Conservation (phyloP, 2,888 invertebrate genomes). For the Homarus gammarus region DNA sequence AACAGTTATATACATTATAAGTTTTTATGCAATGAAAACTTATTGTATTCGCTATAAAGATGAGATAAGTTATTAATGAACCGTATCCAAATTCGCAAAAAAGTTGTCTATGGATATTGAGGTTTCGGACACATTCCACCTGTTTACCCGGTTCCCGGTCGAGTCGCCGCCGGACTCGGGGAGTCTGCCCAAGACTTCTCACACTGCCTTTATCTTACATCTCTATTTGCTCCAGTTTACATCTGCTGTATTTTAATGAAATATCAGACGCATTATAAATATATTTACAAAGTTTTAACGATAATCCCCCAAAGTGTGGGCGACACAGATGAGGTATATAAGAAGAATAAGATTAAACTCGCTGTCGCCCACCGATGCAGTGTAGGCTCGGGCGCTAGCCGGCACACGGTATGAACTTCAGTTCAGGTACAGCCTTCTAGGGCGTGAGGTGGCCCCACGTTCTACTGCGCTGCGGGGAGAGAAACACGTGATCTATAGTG, state of each 20-base stretch:
- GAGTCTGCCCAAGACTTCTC: neutral
- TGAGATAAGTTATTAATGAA: conserved; percentile 4
- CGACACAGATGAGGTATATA: neutral
- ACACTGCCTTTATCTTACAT: neutral
- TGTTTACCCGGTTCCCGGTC: conserved; percentile 57
- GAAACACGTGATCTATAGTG: conserved; percentile 66
- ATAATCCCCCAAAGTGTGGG: too few relatives aligned
- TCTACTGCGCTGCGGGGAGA: conserved; percentile 16
- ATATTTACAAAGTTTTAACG: too few relatives aligned
- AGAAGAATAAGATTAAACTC: conserved; percentile 14
- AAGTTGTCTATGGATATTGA: neutral
- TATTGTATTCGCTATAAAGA: neutral
- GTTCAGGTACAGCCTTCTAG: conserved; percentile 54
- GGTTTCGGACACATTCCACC: conserved; percentile 65
- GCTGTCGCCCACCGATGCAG: neutral
- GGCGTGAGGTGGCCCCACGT: conserved; percentile 42
- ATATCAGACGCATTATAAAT: too few relatives aligned
- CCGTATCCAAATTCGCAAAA: neutral
- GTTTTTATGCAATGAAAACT: neutral
- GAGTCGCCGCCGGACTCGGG: neutral
- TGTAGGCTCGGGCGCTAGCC: conserved; percentile 39
- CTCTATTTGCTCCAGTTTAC: neutral
- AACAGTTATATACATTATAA: neutral
- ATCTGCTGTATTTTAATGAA: too few relatives aligned
- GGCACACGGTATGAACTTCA: conserved; percentile 33